Conservation (phyloP, 2,888 invertebrate genomes). For the Xestia ashworthii region DNA sequence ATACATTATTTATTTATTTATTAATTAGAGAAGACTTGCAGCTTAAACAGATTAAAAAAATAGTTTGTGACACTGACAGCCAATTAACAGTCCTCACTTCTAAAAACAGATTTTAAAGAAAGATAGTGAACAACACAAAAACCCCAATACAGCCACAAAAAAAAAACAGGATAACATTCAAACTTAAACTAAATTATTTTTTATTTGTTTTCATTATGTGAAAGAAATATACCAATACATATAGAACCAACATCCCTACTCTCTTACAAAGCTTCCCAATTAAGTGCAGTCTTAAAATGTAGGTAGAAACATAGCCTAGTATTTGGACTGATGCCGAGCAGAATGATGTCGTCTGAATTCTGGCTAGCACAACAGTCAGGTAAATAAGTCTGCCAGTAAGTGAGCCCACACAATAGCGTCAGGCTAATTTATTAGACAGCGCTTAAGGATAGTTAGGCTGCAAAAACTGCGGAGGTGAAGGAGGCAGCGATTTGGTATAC, state of each 20-base stretch:
- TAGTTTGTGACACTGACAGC: no score
- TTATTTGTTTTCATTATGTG: not conserved
- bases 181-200: no score
- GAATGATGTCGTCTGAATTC: constrained; percentile 75
- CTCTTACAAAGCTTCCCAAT: constrained; percentile 17
- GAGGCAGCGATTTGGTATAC: not conserved
- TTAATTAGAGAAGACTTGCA: no score
- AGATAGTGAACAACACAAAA: no score
- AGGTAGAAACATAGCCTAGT: constrained; percentile 47
- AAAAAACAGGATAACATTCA: no score
- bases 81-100: no score
- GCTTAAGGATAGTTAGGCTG: constrained; percentile 77
- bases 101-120: no score
- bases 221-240: not conserved
- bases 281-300: constrained; percentile 40
- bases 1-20: not conserved
- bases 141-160: no score
- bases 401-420: constrained; percentile 85
- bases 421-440: constrained; percentile 86
- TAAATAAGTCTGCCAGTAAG: constrained; percentile 87
- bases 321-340: constrained; percentile 67
- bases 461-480: constrained; percentile 52
- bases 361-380: constrained; percentile 78
- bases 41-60: no score
- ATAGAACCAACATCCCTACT: not conserved